Evolutionary conservation across 1,140 invertebrate species (phyloP).

Genomic region (Pogonognathellus flavescens): DNA sequence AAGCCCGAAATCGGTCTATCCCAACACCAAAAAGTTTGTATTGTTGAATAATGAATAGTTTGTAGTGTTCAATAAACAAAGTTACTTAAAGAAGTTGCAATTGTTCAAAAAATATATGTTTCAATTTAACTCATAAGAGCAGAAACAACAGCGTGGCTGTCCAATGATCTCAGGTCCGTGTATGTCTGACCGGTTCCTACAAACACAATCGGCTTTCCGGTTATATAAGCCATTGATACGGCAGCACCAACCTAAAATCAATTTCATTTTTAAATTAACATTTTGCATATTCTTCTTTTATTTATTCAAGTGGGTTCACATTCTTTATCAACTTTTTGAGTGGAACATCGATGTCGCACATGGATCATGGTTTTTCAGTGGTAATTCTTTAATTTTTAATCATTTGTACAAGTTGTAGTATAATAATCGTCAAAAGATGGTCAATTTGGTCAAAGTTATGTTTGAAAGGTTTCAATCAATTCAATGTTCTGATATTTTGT

Average conservation of each 20-base stretch:
- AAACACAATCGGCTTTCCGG: conserved; percentile 99
- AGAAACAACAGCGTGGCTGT: conserved; percentile 96
- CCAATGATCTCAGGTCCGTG: conserved; percentile 95
- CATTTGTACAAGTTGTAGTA: no score
- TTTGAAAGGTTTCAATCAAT: no score
- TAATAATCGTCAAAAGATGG: no score
- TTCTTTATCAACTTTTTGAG: no score
- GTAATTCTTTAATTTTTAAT: no score
- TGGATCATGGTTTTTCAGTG: no score
- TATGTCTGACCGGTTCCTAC: conserved; percentile 99
- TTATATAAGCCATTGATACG: conserved; percentile 99
- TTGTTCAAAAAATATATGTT: conserved; percentile 32
- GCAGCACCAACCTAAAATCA: conserved; percentile 92
- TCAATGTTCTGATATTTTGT: no score
- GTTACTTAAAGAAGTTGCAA: background rate
- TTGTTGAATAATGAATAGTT: background rate
- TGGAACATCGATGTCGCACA: no score
- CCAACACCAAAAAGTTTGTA: conserved; percentile 26
- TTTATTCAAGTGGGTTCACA: no score
- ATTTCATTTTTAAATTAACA: background rate
- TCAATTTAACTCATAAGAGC: conserved; percentile 89
- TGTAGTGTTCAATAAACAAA: background rate
- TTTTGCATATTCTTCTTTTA: no score
- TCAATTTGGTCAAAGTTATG: no score
- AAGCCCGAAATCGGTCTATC: background rate